phyloP scores from a whole-genome alignment of 2,888 invertebrate genomes.

The Hemithea aestivaria region DNA sequence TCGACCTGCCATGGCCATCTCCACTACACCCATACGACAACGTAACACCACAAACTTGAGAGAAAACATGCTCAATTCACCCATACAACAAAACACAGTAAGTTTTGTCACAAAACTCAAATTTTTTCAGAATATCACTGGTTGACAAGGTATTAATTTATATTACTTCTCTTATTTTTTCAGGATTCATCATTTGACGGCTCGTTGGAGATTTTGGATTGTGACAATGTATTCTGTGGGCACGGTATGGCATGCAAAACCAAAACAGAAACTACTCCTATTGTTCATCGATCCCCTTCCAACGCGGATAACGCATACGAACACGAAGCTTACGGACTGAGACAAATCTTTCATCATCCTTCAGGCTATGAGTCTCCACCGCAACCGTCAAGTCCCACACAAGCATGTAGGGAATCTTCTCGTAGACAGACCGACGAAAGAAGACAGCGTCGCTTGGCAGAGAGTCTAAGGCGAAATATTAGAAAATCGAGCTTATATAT shows the following conservation, averaged over 20 bases:
- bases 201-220: slow-evolving; percentile 54
- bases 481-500: slow-evolving; percentile 85
- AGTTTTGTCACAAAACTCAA: slow-evolving; percentile 31
- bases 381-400: slow-evolving; percentile 89
- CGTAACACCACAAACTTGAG: slow-evolving; percentile 44
- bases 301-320: slow-evolving; percentile 51
- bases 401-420: slow-evolving; percentile 85
- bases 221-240: slow-evolving; percentile 55
- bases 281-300: slow-evolving; percentile 45
- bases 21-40: slow-evolving; percentile 21
- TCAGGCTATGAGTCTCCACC: slow-evolving; percentile 83
- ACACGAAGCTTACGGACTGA: slow-evolving; percentile 51
- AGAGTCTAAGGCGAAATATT: slow-evolving; percentile 49
- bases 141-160: slow-evolving; percentile 16
- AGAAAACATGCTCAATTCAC: slow-evolving; percentile 59
- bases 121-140: too few species aligned
- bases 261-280: slow-evolving; percentile 58
- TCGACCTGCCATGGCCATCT: slow-evolving; percentile 27
- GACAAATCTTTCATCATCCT: slow-evolving; percentile 48
- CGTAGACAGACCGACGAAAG: slow-evolving; percentile 80
- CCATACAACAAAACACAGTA: slow-evolving; percentile 31
- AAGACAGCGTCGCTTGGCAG: slow-evolving; percentile 60
- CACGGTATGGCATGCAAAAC: slow-evolving; percentile 62
- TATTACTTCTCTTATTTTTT: too few species aligned
- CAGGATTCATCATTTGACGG: too few species aligned